Base-by-base conservation (phyloP, 1,140 invertebrate genomes). In the Drosophila lacteicornis region DNA sequence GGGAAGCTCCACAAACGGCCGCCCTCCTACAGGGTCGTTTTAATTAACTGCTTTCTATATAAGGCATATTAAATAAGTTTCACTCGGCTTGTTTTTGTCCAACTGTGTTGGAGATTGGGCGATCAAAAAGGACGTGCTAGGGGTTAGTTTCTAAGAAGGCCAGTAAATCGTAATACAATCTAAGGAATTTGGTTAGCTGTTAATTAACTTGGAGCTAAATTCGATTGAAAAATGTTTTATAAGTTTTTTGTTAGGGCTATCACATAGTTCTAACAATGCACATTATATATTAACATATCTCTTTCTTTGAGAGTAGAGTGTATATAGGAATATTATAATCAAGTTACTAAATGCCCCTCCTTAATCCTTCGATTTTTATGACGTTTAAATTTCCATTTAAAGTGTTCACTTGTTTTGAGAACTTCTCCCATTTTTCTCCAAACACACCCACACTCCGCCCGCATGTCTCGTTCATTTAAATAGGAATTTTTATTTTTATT, bases 1-100 rank as follows among this genome's bases (percentile, higher is more conserved):
- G 49, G 73, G 68, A 88, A 87, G 69, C 62, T 56, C 60, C 61
- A 61, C 55, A 36, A 65, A 51, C 74, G 38, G 57, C 61, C 51
- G 53, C 77, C 62, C 77, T 63, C 69, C 77, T 42, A 60, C 79
- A 66, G 68, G 68, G 57, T 67, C 61, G 71, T 77, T 81, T 82
- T 82, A 82, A 82, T 82, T 82, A 82, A 82, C 75, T 73, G 59
- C 38, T 79, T 82, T 77, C 79, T 75, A 61, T 77, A 81, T 77
- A 81, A 81, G 79, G 79, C 58, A 65, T 63, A 76, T 65, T 60
- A 59, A 73, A 73, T 62, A 70, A 63, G 55, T 70, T 80, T 75
- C 62, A 51, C 47, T 63, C 5, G 25, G 50, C 50, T 42, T 45
- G 51, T 51, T 75, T 65, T 33, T 47, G 65, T 59, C 57, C 49